Conservation (phyloP, 2,888 invertebrate species). For the Hirtodrosophila duncani region DNA sequence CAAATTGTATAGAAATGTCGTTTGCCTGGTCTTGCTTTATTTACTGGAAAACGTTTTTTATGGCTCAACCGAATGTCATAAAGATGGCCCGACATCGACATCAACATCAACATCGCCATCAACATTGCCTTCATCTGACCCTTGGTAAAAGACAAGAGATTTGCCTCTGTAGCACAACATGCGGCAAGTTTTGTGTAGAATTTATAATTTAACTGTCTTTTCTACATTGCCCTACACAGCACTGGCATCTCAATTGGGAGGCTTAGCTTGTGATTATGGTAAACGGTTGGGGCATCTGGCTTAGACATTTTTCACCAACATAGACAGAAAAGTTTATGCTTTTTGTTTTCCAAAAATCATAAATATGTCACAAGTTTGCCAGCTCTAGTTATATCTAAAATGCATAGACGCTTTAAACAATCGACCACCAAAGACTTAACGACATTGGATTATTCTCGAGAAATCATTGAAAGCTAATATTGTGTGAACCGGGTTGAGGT, state of each 20-base stretch:
- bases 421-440: no score
- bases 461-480: no score
- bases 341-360: no score
- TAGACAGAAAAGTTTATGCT: no score
- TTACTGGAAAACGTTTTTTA: constrained; percentile 29
- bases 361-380: no score
- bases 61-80: constrained; percentile 27
- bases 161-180: constrained; percentile 18
- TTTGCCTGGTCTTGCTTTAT: constrained; percentile 32
- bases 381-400: no score
- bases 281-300: not conserved
- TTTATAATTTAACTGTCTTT: no score
- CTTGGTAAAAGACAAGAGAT: constrained; percentile 11
- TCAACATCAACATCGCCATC: no score
- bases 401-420: no score
- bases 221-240: constrained; percentile 27
- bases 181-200: constrained; percentile 39
- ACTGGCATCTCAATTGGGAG: constrained; percentile 5
- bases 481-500: no score
- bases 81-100: constrained; percentile 27
- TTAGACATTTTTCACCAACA: not conserved
- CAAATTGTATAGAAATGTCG: constrained; percentile 49
- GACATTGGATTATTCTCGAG: no score
- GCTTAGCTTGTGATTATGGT: constrained; percentile 3
- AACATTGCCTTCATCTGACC: constrained; percentile 21